phyloP scores from a whole-genome alignment of 2,888 invertebrate genomes.

The Trilocha varians region DNA sequence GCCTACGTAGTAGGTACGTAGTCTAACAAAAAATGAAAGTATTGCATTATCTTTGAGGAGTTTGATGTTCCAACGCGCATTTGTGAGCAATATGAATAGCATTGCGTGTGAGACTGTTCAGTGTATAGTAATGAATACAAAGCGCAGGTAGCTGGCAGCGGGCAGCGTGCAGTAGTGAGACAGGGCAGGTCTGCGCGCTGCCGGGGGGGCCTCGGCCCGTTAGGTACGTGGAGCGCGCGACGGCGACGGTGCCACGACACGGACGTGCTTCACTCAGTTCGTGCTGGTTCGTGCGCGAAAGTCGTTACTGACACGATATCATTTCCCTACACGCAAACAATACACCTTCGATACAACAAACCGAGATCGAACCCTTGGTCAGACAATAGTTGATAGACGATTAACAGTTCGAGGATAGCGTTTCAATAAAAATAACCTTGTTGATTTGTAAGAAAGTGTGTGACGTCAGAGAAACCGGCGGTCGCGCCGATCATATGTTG shows the following conservation, averaged over 20 bases:
- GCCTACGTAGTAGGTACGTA: no score
- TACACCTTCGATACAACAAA: constrained; percentile 31
- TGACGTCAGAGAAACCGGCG: constrained; percentile 68
- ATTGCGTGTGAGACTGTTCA: constrained; percentile 2
- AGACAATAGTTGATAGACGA: constrained; percentile 29
- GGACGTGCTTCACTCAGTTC: constrained; percentile 72
- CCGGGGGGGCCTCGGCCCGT: constrained; percentile 26
- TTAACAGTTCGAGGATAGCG: constrained; percentile 24
- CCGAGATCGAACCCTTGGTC: constrained; percentile 40
- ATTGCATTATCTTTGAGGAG: no score
- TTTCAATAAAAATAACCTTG: constrained; percentile 44
- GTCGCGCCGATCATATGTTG: constrained; percentile 68
- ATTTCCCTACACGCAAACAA: constrained; percentile 58
- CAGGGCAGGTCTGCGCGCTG: constrained; percentile 30
- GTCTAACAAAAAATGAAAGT: no score
- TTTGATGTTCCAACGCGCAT: neutral
- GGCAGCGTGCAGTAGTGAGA: constrained; percentile 15
- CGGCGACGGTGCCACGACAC: constrained; percentile 51
- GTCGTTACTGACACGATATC: constrained; percentile 64
- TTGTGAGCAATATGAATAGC: constrained; percentile 1
- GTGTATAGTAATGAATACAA: constrained; percentile 1
- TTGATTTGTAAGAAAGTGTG: constrained; percentile 59
- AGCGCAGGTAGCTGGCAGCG: constrained; percentile 8
- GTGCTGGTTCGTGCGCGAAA: constrained; percentile 73
- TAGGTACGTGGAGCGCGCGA: constrained; percentile 23